Evolutionary conservation across 2,113 vertebrate species (phyloP).

Genomic region (Herpetotheres cachinnans): DNA sequence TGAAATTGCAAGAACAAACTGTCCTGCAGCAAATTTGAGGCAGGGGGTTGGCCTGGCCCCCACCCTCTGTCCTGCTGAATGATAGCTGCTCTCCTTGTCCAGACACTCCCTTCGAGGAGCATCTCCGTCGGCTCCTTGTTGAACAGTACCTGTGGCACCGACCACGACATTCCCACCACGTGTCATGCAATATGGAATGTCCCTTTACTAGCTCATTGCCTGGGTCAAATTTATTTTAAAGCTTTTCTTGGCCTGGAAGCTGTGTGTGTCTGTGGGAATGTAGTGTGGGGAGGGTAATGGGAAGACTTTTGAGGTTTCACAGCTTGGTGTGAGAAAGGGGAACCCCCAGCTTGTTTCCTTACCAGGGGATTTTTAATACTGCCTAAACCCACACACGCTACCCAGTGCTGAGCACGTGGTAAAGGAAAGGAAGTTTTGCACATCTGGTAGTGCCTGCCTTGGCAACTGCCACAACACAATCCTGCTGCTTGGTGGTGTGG

Average conservation of each 20-base stretch:
- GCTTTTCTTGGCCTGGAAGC: background rate
- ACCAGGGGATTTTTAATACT: background rate
- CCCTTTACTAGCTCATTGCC: background rate
- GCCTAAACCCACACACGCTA: background rate
- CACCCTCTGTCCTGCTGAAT: background rate
- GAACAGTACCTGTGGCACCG: background rate
- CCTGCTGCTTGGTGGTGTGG: background rate
- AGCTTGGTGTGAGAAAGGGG: background rate
- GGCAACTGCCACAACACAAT: background rate
- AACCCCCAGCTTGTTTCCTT: background rate
- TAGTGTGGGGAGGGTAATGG: background rate
- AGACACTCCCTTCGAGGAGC: background rate
- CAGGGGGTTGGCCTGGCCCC: background rate
- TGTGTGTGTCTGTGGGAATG: background rate
- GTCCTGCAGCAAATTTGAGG: background rate
- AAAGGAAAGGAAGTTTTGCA: background rate
- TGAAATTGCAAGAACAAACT: background rate
- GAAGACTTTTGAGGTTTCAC: background rate
- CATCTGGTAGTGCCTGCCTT: background rate
- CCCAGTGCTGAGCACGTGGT: accelerated
- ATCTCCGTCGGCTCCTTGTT: background rate
- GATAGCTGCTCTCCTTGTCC: background rate
- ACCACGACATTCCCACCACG: accelerated
- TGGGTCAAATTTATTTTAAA: background rate
- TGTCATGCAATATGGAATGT: background rate